phyloP scores from a whole-genome alignment of 2,113 vertebrate species.

The Scomber scombrus region DNA sequence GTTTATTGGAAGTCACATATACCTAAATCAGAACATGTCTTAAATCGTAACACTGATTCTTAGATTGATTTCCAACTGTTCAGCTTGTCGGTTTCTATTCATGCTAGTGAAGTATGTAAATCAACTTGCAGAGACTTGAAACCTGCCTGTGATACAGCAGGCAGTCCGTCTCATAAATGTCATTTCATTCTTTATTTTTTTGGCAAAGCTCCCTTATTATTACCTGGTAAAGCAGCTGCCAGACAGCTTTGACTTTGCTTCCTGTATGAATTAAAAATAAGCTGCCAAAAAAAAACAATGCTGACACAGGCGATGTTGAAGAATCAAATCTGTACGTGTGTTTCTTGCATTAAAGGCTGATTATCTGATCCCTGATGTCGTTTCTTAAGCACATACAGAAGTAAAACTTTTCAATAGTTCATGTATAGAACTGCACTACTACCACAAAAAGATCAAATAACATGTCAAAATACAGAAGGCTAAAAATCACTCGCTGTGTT shows the following conservation, averaged over 20 bases:
- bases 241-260: no score
- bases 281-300: constrained; percentile 9
- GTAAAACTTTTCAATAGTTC: no score
- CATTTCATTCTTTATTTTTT: not conserved
- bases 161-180: constrained; percentile 25
- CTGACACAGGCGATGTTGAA: not conserved
- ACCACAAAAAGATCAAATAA: no score
- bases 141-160: not conserved
- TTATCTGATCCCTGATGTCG: no score
- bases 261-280: not conserved
- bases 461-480: not conserved
- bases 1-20: not conserved
- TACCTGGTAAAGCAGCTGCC: not conserved
- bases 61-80: not conserved
- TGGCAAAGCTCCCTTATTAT: not conserved
- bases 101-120: constrained; percentile 15
- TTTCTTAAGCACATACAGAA: no score
- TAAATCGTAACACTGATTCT: not conserved
- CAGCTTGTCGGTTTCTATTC: not conserved
- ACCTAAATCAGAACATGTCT: not conserved
- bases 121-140: constrained; percentile 43
- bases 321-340: not conserved
- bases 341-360: not conserved
- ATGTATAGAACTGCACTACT: no score
- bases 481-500: not conserved